phyloP scores from a whole-genome alignment of 1,140 invertebrate species.

The Ephestia elutella region DNA sequence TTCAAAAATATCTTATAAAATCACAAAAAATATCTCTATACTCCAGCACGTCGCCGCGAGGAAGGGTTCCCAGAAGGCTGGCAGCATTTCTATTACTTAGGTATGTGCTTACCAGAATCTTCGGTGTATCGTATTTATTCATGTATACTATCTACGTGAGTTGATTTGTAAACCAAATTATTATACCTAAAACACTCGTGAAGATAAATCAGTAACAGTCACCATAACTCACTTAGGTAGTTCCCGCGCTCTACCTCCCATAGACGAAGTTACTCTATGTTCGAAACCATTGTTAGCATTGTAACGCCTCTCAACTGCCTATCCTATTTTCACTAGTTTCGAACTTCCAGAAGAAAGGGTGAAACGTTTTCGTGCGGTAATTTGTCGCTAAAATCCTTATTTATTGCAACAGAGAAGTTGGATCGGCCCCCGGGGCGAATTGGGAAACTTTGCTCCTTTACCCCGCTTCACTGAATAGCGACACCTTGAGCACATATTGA shows the following conservation, averaged over 20 bases:
- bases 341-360: slow-evolving; percentile 52
- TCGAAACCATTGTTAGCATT: slow-evolving; percentile 30
- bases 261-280: slow-evolving; percentile 5
- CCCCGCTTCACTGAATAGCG: slow-evolving; percentile 59
- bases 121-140: no score
- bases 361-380: slow-evolving; percentile 61
- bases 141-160: no score
- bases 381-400: slow-evolving; percentile 72
- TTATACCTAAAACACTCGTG: no score
- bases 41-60: no score
- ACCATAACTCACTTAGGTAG: no score
- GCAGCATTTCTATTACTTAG: no score
- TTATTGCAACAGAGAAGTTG: slow-evolving; percentile 68
- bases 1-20: no score
- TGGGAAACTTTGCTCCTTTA: slow-evolving; percentile 63
- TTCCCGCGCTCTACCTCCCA: background rate
- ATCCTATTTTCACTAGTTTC: slow-evolving; percentile 52
- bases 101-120: no score
- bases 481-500: slow-evolving; percentile 68
- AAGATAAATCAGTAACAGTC: no score
- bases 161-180: no score
- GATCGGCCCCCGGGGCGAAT: slow-evolving; percentile 62
- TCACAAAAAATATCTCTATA: no score
- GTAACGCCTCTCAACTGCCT: slow-evolving; percentile 29
- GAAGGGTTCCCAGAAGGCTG: no score